Conservation (phyloP, 2,797 vertebrate species). For the Halcyon badia region DNA sequence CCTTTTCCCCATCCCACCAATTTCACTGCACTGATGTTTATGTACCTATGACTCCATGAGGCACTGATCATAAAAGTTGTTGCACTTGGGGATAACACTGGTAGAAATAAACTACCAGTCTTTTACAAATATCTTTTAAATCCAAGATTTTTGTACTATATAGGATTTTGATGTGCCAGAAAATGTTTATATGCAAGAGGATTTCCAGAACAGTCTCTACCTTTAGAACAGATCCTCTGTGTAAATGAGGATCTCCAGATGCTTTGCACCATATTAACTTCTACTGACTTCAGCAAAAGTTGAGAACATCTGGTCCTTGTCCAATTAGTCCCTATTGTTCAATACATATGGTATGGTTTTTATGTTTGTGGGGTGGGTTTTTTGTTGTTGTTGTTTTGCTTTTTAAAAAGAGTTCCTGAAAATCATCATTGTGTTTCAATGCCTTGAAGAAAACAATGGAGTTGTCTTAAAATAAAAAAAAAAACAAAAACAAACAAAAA, state of each 20-base stretch:
- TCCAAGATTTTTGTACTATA: not conserved
- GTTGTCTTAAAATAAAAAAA: not conserved
- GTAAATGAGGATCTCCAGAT: not conserved
- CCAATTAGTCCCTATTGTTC: slow-evolving; percentile 40
- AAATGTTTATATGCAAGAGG: not conserved
- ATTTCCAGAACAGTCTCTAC: not conserved
- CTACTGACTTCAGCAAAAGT: slow-evolving; percentile 20
- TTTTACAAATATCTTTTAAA: not conserved
- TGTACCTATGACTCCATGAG: not conserved
- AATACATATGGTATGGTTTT: not conserved
- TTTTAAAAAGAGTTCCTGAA: slow-evolving; percentile 21
- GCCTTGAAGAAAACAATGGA: slow-evolving; percentile 10
- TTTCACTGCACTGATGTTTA: not conserved
- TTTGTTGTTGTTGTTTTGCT: not conserved
- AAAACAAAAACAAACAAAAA: not conserved
- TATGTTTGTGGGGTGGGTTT: not conserved
- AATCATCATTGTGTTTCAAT: slow-evolving; percentile 9
- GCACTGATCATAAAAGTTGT: not conserved
- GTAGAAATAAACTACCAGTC: not conserved
- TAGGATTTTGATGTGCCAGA: not conserved
- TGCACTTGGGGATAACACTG: not conserved
- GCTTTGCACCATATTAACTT: slow-evolving; percentile 23
- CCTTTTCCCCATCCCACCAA: not conserved
- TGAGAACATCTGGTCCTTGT: slow-evolving; percentile 40
- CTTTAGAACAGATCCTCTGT: not conserved